Percentiles rank a stretch among this genome's conserved stretches.
Conservation (phyloP, 2,797 vertebrate species). For the Lacerta viridis region DNA sequence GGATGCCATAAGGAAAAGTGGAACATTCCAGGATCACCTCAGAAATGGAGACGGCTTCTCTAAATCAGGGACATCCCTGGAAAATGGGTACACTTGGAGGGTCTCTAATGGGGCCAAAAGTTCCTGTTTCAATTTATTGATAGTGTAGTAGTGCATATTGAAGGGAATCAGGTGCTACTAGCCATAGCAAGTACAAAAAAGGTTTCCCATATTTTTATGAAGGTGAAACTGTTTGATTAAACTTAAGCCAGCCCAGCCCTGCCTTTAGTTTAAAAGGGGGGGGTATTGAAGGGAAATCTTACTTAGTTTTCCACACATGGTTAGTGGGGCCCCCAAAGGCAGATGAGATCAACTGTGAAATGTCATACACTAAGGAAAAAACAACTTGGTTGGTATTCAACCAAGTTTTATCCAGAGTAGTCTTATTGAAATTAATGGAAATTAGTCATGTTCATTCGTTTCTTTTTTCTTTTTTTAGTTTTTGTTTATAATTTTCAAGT, state of each 20-base stretch:
- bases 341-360: background rate
- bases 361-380: too few relatives aligned
- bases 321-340: background rate
- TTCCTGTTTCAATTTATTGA: background rate
- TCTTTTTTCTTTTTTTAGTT: too few relatives aligned
- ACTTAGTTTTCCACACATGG: background rate
- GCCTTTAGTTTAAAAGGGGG: background rate
- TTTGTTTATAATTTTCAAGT: too few relatives aligned
- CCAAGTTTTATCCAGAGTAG: too few relatives aligned
- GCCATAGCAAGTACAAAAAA: background rate
- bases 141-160: background rate
- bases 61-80: too few relatives aligned
- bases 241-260: background rate
- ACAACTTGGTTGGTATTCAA: too few relatives aligned
- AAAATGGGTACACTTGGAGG: background rate
- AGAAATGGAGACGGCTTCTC: too few relatives aligned
- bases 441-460: too few relatives aligned
- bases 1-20: too few relatives aligned
- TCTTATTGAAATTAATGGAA: too few relatives aligned
- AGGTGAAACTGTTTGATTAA: background rate
- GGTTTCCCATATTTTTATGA: background rate
- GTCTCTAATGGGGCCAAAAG: background rate
- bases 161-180: background rate
- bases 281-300: too few relatives aligned
- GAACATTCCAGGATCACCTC: too few relatives aligned